phyloP scores from a whole-genome alignment of 2,888 invertebrate genomes.

The Octonoba sinensis region DNA sequence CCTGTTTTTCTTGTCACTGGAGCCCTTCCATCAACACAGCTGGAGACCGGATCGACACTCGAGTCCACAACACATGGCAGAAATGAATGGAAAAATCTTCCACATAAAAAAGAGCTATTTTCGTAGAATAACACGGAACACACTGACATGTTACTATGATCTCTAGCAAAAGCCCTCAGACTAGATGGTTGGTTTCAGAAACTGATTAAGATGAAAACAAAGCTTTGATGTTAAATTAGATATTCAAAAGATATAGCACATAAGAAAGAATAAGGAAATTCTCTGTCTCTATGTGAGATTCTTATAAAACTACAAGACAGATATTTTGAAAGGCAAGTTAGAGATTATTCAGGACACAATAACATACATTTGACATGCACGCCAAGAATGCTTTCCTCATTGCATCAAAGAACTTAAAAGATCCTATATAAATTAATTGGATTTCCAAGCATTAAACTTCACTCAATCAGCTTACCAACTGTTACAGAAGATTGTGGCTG shows the following conservation, averaged over 20 bases:
- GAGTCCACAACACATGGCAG: slow-evolving; percentile 61
- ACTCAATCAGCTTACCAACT: too few relatives aligned
- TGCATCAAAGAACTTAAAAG: too few relatives aligned
- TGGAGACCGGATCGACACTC: slow-evolving; percentile 43
- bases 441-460: too few relatives aligned
- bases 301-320: slow-evolving; percentile 55
- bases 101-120: slow-evolving; percentile 30
- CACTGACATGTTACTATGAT: slow-evolving; percentile 46
- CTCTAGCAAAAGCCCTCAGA: slow-evolving; percentile 49
- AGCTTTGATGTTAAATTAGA: too few relatives aligned
- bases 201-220: too few relatives aligned
- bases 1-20: slow-evolving; percentile 5
- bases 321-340: slow-evolving; percentile 45
- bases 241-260: neutral
- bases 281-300: slow-evolving; percentile 49
- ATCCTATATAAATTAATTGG: too few relatives aligned
- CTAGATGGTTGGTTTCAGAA: slow-evolving; percentile 24
- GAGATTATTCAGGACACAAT: slow-evolving; percentile 44
- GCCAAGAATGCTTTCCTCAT: neutral
- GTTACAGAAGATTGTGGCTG: too few relatives aligned
- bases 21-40: slow-evolving; percentile 12
- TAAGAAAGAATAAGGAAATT: slow-evolving; percentile 9
- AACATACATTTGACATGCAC: slow-evolving; percentile 45
- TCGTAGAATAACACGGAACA: slow-evolving; percentile 35
- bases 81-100: slow-evolving; percentile 40